phyloP scores from a whole-genome alignment of 1,140 invertebrate genomes.

The Caenorhabditis brenneri region DNA sequence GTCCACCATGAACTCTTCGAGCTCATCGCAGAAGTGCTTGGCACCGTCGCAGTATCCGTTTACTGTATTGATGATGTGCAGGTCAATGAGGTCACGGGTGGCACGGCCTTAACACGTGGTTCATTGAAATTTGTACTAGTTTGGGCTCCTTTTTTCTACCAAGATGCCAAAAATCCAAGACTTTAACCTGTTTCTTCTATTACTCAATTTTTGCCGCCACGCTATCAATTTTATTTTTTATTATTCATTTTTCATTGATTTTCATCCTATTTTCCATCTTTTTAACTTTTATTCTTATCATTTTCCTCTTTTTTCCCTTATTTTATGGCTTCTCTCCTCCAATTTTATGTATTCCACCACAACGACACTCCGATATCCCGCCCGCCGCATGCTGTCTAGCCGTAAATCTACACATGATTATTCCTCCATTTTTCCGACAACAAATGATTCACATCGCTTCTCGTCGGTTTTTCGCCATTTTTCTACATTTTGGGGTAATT shows the following conservation, averaged over 20 bases:
- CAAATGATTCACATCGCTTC: background rate
- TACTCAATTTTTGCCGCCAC: too few relatives aligned
- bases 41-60: conserved; percentile 77
- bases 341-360: background rate
- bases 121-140: too few relatives aligned
- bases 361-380: conserved; percentile 27
- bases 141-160: too few relatives aligned
- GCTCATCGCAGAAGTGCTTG: conserved; percentile 77
- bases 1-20: conserved; percentile 77
- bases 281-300: background rate
- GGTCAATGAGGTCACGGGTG: conserved; percentile 82
- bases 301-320: background rate
- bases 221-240: background rate
- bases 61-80: conserved; percentile 82
- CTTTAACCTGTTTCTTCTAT: too few relatives aligned
- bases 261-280: background rate
- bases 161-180: too few relatives aligned
- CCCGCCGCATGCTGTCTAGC: background rate
- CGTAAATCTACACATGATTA: background rate
- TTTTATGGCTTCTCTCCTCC: too few relatives aligned
- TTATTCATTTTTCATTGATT: background rate
- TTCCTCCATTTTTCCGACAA: background rate
- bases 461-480: too few relatives aligned
- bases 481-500: too few relatives aligned
- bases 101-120: conserved; percentile 73